Base-by-base conservation (phyloP, 1,140 invertebrate genomes). In the Stegodyphus dumicola region DNA sequence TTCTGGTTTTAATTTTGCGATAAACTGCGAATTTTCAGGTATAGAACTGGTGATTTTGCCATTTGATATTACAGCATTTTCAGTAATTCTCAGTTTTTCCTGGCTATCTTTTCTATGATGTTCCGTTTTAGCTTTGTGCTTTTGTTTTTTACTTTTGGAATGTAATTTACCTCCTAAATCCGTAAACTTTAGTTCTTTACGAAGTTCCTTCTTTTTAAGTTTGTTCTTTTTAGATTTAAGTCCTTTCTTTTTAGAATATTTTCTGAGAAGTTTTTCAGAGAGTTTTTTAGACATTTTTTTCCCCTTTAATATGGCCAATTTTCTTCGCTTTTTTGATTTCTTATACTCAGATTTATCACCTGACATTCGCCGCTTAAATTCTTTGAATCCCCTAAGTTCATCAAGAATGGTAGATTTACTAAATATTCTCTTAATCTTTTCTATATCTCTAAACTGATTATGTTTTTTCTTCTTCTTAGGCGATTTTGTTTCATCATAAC, bases 241-340 rank as follows among this genome's bases (percentile, higher is more conserved):
- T 10, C 77, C 85, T 65, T 86, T 85, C 60, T 86, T 87, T 53
- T 81, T 56, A 6, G 67, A 76, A 56, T 80, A 81, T 77, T 86
- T 86, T 85, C 79, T 88, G 73, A 83, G 78, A 87, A 70, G 87
- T 74, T 86, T 88, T 76, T 56, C 88, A 77, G 81, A 88, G 77
- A 77, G 79, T 73, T 66, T 87, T 76, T 86, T 87, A 70, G 67
- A 88, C 79, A 77, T 66, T 86, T 87, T 88, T 84, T 91, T 91
- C 33, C 88, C 88, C 85, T 86, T 76, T 48, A 85, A 77, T 5
- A 80, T 73, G 15, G 52, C 74, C 70, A 70, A 65, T 67, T 80
- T 73, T 64, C 74, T 85, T 51, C 66, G 81, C 64, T 83, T 79
- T 33, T 86, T 87, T 56, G 80, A 60, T 78, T 87, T 73, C 64